These are phyloP conservation scores for Sinosuthora webbiana DNA, from an alignment of 2,113 vertebrate species.

Conservation along the genomic window DNA sequence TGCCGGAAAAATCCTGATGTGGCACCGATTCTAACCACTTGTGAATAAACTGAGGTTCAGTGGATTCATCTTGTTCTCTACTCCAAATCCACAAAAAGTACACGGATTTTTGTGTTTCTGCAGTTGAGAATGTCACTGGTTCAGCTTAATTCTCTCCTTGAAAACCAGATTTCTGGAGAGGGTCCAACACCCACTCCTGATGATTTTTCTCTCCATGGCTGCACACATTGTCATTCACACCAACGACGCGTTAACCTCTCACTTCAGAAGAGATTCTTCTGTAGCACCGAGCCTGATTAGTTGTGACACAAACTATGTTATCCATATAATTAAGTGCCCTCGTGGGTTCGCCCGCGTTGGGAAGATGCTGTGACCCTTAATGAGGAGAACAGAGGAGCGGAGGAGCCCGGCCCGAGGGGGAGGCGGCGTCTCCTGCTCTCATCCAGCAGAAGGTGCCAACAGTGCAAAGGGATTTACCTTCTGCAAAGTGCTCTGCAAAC, in stretches of 20 bases:
- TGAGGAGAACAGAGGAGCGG: not conserved
- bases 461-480: accelerated
- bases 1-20: not conserved
- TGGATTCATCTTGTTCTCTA: not conserved
- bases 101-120: not conserved
- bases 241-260: not conserved
- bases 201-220: not conserved
- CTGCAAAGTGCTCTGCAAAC: not conserved
- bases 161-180: not conserved
- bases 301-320: slow-evolving; percentile 46
- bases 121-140: not conserved
- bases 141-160: not conserved
- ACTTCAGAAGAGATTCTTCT: slow-evolving; percentile 6
- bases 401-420: not conserved
- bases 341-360: not conserved
- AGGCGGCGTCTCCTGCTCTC: not conserved
- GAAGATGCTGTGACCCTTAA: slow-evolving; percentile 21
- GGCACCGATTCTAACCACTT: not conserved
- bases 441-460: not conserved
- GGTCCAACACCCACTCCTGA: not conserved
- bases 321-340: slow-evolving; percentile 51
- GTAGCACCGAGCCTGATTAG: slow-evolving; percentile 18
- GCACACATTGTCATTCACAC: not conserved
- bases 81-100: not conserved
- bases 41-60: not conserved